Percentiles rank a stretch among this genome's conserved stretches.
These are phyloP conservation scores for Notiomystis cincta DNA, from an alignment of 2,113 vertebrate genomes.

Conservation along the genomic window DNA sequence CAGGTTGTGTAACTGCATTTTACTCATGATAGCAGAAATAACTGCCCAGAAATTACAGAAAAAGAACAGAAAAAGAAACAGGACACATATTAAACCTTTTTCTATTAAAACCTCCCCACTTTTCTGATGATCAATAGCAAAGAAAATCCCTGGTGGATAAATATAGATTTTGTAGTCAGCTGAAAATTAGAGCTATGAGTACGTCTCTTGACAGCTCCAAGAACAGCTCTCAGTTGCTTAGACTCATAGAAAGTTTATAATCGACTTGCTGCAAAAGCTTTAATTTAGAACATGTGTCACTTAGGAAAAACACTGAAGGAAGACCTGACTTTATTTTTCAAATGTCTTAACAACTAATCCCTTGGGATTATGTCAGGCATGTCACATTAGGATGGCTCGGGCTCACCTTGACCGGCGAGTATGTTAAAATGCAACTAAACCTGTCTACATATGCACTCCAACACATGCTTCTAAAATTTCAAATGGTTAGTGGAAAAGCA, in stretches of 20 bases:
- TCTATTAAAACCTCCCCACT: neutral
- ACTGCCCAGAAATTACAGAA: neutral
- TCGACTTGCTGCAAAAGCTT: neutral
- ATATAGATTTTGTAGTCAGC: neutral
- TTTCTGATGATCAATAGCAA: neutral
- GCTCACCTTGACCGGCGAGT: neutral
- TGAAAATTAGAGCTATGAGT: neutral
- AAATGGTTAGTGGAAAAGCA: neutral
- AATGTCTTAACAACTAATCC: slow-evolving; percentile 32
- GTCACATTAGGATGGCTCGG: neutral
- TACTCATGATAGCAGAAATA: neutral
- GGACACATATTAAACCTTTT: neutral
- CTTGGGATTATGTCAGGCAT: neutral
- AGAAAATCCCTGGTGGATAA: neutral
- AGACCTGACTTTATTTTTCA: neutral
- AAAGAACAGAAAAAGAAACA: neutral
- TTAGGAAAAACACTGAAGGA: neutral
- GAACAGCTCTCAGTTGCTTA: neutral
- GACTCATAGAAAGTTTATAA: neutral
- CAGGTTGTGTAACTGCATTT: neutral
- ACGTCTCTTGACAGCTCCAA: neutral
- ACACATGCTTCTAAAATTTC: neutral
- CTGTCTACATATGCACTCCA: neutral
- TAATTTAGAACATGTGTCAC: neutral
- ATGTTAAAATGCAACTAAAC: slow-evolving; percentile 24